Evolutionary conservation across 2,888 invertebrate genomes (phyloP).

Genomic region (Baronia brevicornis): DNA sequence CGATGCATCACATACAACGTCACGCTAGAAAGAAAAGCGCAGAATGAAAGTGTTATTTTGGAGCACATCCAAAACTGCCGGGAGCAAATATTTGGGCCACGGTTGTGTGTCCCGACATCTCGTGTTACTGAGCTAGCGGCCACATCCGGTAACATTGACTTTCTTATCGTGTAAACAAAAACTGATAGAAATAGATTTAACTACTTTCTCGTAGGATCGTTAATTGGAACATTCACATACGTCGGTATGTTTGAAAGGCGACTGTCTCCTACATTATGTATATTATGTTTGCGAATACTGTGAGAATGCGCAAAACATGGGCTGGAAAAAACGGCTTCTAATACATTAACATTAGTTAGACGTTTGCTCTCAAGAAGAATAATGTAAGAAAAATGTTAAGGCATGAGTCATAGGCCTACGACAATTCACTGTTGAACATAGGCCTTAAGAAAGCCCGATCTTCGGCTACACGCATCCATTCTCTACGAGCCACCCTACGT

Average conservation of each 20-base stretch:
- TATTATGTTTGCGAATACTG: too few relatives aligned
- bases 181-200: constrained; percentile 46
- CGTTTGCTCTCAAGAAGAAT: too few relatives aligned
- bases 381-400: too few relatives aligned
- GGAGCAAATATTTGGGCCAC: constrained; percentile 65
- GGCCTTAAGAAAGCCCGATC: too few relatives aligned
- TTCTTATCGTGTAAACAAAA: constrained; percentile 62
- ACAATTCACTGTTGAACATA: too few relatives aligned
- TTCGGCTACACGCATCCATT: too few relatives aligned
- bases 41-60: constrained; percentile 62
- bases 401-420: too few relatives aligned
- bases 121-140: constrained; percentile 51
- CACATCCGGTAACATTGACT: constrained; percentile 72
- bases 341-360: too few relatives aligned
- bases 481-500: too few relatives aligned
- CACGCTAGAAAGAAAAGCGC: constrained; percentile 9
- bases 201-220: constrained; percentile 30
- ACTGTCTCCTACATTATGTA: constrained; percentile 3
- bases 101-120: constrained; percentile 58
- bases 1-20: constrained; percentile 1
- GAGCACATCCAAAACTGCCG: constrained; percentile 57
- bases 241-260: constrained; percentile 1
- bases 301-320: too few relatives aligned
- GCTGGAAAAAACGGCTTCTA: too few relatives aligned
- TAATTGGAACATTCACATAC: constrained; percentile 23